Percentiles rank a stretch among this genome's conserved stretches.
Conservation (phyloP, 2,113 vertebrate genomes). For the Megalops atlanticus region DNA sequence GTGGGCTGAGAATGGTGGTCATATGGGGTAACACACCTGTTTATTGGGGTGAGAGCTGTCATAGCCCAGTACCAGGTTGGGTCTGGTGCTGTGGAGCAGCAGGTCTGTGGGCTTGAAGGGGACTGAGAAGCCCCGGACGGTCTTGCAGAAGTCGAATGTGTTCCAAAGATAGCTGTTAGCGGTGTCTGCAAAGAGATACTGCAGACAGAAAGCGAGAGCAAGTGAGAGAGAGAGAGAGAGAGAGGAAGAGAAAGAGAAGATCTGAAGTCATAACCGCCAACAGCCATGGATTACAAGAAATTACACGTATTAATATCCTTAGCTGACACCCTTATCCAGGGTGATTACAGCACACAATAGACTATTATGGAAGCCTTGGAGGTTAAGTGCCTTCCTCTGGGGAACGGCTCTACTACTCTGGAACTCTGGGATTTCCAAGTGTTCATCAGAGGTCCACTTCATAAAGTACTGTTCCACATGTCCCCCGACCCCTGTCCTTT, state of each 20-base stretch:
- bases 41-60: conserved; percentile 92
- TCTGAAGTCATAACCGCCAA: not conserved
- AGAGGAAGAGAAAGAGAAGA: not conserved
- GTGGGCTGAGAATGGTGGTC: too few relatives aligned
- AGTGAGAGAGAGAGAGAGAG: not conserved
- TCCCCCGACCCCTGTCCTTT: too few relatives aligned
- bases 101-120: conserved; percentile 91
- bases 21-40: conserved; percentile 71
- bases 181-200: conserved; percentile 94
- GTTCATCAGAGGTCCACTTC: too few relatives aligned
- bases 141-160: conserved; percentile 89
- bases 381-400: too few relatives aligned
- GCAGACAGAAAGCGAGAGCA: conserved; percentile 18
- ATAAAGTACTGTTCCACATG: too few relatives aligned
- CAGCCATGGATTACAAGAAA: not conserved
- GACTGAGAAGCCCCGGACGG: conserved; percentile 80
- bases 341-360: not conserved
- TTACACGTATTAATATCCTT: not conserved
- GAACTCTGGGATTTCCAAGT: too few relatives aligned
- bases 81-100: conserved; percentile 80
- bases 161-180: conserved; percentile 89
- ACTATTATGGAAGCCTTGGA: too few relatives aligned
- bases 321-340: not conserved
- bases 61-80: conserved; percentile 86
- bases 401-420: too few relatives aligned